Conservation (phyloP, 2,888 invertebrate species). For the Leptinotarsa rubiginosa region DNA sequence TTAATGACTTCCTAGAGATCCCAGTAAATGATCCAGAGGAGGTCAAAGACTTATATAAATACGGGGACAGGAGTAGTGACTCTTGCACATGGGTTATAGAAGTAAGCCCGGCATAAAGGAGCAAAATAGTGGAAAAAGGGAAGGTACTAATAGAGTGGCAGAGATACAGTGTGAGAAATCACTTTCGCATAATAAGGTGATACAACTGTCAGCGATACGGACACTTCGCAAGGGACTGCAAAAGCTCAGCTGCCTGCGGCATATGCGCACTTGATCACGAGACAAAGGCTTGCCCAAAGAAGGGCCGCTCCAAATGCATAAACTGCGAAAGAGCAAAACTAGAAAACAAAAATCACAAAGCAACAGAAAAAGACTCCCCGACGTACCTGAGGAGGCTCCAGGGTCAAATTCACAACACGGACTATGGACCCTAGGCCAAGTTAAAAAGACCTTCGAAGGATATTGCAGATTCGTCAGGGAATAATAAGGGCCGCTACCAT, state of each 20-base stretch:
- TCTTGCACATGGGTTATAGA: too few relatives aligned
- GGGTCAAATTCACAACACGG: constrained; percentile 3
- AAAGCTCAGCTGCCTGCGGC: too few relatives aligned
- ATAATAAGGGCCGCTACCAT: too few relatives aligned
- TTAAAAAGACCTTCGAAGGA: too few relatives aligned
- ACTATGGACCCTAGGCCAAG: too few relatives aligned
- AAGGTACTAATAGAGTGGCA: neutral
- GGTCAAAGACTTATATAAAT: too few relatives aligned
- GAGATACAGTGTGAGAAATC: neutral
- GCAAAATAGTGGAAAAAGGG: neutral
- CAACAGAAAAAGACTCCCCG: neutral
- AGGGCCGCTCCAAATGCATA: neutral
- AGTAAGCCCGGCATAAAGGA: neutral
- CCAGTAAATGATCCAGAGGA: too few relatives aligned
- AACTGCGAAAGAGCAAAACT: neutral
- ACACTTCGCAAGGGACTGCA: constrained; percentile 1
- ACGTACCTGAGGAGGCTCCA: neutral
- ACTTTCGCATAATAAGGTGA: constrained; percentile 2
- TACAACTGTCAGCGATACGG: constrained; percentile 20
- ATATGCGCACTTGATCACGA: too few relatives aligned
- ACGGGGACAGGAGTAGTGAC: too few relatives aligned
- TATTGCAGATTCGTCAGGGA: too few relatives aligned
- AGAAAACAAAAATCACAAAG: neutral
- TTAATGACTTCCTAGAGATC: too few relatives aligned
- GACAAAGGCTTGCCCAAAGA: constrained; percentile 1